phyloP scores from a whole-genome alignment of 2,113 vertebrate genomes.

The Actenoides hombroni region DNA sequence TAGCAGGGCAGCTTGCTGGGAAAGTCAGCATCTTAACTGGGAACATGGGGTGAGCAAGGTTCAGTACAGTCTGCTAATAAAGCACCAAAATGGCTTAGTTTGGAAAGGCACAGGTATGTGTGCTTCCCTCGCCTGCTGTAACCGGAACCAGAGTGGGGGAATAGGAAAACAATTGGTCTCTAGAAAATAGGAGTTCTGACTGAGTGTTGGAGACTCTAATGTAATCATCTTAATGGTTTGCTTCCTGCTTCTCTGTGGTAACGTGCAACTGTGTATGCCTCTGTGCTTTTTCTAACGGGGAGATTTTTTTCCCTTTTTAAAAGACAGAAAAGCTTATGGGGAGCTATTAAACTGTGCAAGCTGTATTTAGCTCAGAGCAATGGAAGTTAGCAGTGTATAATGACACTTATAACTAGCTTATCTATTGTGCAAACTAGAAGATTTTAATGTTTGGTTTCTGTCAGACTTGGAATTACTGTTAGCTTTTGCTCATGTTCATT shows the following conservation, averaged over 20 bases:
- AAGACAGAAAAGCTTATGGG: background rate
- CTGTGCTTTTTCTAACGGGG: background rate
- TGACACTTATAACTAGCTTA: background rate
- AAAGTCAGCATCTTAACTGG: background rate
- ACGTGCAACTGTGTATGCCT: background rate
- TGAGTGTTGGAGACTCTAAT: background rate
- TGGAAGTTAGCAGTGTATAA: background rate
- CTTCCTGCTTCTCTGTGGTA: background rate
- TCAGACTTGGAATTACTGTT: background rate
- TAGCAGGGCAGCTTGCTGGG: background rate
- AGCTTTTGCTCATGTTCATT: background rate
- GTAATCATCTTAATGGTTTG: background rate
- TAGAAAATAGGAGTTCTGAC: background rate
- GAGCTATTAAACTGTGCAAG: slow-evolving; percentile 14
- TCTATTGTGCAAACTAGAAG: background rate
- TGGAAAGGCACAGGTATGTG: background rate
- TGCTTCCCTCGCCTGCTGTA: background rate
- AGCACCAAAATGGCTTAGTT: background rate
- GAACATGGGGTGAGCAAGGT: background rate
- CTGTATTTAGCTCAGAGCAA: slow-evolving; percentile 16
- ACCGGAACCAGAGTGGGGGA: background rate
- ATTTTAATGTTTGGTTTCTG: background rate
- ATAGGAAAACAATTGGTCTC: background rate
- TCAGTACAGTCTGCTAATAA: background rate
- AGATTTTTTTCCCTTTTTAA: background rate